Base-by-base conservation (phyloP, 2,113 vertebrate genomes). In the Salvator merianae region DNA sequence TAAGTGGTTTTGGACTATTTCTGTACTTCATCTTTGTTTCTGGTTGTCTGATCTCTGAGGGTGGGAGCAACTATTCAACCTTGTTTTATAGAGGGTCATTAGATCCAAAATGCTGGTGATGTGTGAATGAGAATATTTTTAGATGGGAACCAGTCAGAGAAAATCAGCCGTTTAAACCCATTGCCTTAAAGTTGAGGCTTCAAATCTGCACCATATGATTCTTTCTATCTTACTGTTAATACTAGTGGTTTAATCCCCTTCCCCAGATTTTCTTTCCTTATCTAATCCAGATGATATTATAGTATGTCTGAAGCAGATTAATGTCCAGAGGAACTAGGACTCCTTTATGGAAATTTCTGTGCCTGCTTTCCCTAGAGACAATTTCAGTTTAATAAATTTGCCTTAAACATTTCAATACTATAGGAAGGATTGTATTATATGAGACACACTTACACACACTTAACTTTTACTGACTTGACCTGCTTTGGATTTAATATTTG, bases 161-260 rank as follows among this genome's bases (percentile, higher is more conserved):
- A 77, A 65, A 77, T 77, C 65, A 70, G 47, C 32, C 68, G 30
- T 32, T 77, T 84, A 55, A 69, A 84, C 72, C 59, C 77, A 53
- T 77, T 76, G 43, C 28, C 32, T 84, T 77, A 69, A 83, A 77
- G 24, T 55, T 10, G 26, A 55, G 32, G n/a, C 32, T 74, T 84
- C 65, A 77, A 38, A 77, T 55, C 40, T 73, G 34, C 65, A 59
- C 40, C 74, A 24, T 84, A 22, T 55, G 62, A 76, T 75, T n/a
- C 28, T 32, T 40, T 55, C 28, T 84, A 66, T 50, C 79, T 53
- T 81, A 32, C 28, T 70, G 47, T 38, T 28, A 78, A 72, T 34
- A 14, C 5, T 22, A 16, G 20, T 81, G 38, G 5, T 70, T 77
- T 22, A 77, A 55, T 84, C 76, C 4, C 34, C 20, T 50, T 76